Evolutionary conservation across 2,113 vertebrate genomes (phyloP).

Genomic region (Notarius quadriscutis): DNA sequence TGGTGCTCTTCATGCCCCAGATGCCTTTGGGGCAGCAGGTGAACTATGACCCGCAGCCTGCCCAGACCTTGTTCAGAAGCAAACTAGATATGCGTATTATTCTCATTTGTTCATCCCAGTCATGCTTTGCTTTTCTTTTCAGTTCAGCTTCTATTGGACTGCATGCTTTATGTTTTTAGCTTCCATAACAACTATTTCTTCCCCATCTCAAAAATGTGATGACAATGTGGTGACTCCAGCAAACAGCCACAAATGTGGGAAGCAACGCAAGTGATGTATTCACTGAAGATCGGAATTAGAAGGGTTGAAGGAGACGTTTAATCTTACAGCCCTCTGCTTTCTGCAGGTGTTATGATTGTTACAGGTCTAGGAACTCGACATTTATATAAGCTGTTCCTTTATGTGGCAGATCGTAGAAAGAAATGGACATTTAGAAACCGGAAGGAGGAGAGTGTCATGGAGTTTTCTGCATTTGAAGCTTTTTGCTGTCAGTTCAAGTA

Average conservation of each 20-base stretch:
- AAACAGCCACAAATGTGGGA: constrained; percentile 47
- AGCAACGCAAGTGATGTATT: not conserved
- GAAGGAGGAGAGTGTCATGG: too few relatives aligned
- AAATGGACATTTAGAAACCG: not conserved
- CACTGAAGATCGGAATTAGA: not conserved
- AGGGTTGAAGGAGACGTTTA: not conserved
- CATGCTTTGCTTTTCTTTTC: constrained; percentile 15
- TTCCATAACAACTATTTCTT: constrained; percentile 53
- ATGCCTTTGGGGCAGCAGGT: constrained; percentile 95
- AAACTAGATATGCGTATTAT: constrained; percentile 20
- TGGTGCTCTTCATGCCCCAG: constrained; percentile 93
- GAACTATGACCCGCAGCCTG: constrained; percentile 83
- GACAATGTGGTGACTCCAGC: constrained; percentile 13
- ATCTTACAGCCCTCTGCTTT: not conserved
- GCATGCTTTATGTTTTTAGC: constrained; percentile 70
- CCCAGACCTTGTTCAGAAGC: constrained; percentile 28
- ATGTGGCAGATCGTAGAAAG: not conserved
- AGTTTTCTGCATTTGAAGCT: constrained; percentile 45
- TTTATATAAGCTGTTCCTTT: not conserved
- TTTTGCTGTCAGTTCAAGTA: constrained; percentile 46
- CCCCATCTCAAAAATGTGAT: constrained; percentile 1
- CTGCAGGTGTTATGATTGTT: not conserved
- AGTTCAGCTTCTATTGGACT: constrained; percentile 50
- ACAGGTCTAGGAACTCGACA: not conserved
- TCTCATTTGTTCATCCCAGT: constrained; percentile 33